phyloP scores from a whole-genome alignment of 2,797 vertebrate species.

The Uromys caudimaculatus region DNA sequence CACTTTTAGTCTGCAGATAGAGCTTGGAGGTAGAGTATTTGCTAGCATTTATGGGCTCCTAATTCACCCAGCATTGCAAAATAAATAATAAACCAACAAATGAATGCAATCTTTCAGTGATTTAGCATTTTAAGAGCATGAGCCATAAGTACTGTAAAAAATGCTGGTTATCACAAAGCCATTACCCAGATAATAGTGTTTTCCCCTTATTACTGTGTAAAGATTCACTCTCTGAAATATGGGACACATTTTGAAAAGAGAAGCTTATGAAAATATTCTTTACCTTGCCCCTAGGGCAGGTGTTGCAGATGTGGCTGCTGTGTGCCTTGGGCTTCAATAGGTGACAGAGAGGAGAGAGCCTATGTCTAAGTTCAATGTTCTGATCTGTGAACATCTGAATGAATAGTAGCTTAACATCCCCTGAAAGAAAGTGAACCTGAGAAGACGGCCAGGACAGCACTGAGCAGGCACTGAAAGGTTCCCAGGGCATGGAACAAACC shows the following conservation, averaged over 20 bases:
- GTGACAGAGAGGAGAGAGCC: neutral
- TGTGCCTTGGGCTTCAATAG: neutral
- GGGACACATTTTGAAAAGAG: neutral
- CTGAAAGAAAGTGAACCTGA: neutral
- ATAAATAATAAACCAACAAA: neutral
- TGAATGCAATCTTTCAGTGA: neutral
- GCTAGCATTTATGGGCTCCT: neutral
- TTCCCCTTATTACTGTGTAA: neutral
- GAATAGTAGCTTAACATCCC: neutral
- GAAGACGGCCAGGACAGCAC: neutral
- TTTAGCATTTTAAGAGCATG: neutral
- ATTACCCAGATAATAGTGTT: neutral
- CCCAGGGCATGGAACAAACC: neutral
- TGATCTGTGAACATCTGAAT: neutral
- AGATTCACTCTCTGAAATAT: neutral
- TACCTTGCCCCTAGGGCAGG: neutral
- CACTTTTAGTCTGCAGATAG: neutral
- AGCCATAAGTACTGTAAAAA: slow-evolving; percentile 25
- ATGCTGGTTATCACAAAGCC: neutral
- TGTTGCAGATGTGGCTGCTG: neutral
- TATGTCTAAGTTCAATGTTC: neutral
- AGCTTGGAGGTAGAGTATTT: neutral
- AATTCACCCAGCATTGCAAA: neutral
- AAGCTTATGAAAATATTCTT: neutral
- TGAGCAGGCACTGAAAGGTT: neutral